Percentiles rank a stretch among this genome's conserved stretches.
phyloP scores from a whole-genome alignment of 92 coral and sea anemone species.

The Phenganax marumi region DNA sequence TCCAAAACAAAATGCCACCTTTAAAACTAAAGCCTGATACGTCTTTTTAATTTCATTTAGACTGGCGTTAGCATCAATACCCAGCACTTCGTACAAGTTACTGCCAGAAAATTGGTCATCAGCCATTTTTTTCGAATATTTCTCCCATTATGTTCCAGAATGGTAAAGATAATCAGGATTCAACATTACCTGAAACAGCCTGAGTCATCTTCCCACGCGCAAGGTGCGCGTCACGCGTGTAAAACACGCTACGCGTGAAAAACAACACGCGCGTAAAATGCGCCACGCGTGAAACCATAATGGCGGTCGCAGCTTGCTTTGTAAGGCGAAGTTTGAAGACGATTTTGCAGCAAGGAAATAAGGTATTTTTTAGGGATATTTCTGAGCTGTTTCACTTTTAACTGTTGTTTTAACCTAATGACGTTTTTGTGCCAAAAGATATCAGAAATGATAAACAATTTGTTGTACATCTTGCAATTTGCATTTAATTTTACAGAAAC shows the following conservation, averaged over 20 bases:
- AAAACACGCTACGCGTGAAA: constrained; percentile 2
- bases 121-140: neutral
- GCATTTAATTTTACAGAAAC: neutral
- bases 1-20: constrained; percentile 46
- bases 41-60: constrained; percentile 73
- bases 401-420: neutral
- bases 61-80: constrained; percentile 63
- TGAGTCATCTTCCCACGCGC: neutral
- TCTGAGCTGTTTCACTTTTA: neutral
- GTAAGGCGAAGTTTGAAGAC: neutral
- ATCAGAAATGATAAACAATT: neutral
- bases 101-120: constrained; percentile 11
- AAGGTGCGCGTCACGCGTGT: neutral
- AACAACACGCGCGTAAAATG: neutral
- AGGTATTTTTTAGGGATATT: neutral
- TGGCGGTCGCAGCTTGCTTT: constrained; percentile 11
- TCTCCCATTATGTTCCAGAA: neutral
- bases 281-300: neutral
- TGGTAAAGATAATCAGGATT: neutral
- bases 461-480: neutral
- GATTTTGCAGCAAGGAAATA: neutral
- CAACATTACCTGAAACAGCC: neutral
- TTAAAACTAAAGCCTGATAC: constrained; percentile 71
- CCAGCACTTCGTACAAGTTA: constrained; percentile 71
- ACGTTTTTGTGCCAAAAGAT: neutral